Evolutionary conservation across 2,113 vertebrate species (phyloP), one percentile per base, ranked within the genome.

Genomic region (Sinocyclocheilus rhinocerous): DNA sequence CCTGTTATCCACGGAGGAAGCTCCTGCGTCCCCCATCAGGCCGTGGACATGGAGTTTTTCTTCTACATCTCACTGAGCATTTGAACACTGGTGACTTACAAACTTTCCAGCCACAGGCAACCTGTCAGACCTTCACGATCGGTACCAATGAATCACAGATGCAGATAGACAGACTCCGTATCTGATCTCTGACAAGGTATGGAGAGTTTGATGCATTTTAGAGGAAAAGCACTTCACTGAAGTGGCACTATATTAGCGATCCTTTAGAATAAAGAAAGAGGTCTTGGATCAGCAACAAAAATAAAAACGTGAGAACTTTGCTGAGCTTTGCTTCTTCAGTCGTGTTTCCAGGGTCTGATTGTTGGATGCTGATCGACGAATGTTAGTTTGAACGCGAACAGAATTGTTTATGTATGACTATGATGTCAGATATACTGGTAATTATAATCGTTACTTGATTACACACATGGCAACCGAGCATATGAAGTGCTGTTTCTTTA

Each of bases 1-100:
- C 98, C 98, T 39, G 97, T 98, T 90, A 99, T 99, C 89, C 96
- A 97, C 0, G 92, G 96, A 26, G 96, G 96, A 1, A 92, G 95
- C 76, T 95, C 95, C 4, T 92, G 92, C 48, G 92, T 96, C 0
- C 91, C 95, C 11, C 95, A 92, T 90, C 93, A 96, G 0, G 94
- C 97, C 75, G 59, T 98, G 92, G 96, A 97, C 92, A 95, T 99
- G 91, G 98, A 99, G 92, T 94, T 99, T 87, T 15, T 95, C 42
- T 98, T 99, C 94, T 99, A 95, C 94, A 96, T 99, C 91, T 94
- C 92, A n/a, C 96, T 97, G 86, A 91, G 88, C 77, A 92, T 98
- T 77, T 95, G 89, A 93, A 18, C 29, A 59, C 29, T 75, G 76
- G 20, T 18, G 78, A 59, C 52, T 63, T 24, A 81, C 45, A 78